Percentiles rank a stretch among this genome's conserved stretches.
phyloP scores from a whole-genome alignment of 2,888 invertebrate genomes.

The Dorcus hopei region DNA sequence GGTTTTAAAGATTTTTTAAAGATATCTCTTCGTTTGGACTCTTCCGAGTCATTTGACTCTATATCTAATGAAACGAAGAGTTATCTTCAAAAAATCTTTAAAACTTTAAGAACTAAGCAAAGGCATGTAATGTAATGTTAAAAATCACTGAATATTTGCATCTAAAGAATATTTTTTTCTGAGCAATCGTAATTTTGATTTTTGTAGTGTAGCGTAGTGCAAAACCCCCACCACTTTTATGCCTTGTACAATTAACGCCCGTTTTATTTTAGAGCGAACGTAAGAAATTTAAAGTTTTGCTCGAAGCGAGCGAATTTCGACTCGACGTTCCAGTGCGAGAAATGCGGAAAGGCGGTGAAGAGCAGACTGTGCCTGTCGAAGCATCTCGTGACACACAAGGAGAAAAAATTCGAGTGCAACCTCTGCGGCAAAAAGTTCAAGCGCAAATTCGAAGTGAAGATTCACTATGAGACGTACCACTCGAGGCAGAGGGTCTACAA shows the following conservation, averaged over 20 bases:
- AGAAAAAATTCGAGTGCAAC: slow-evolving; percentile 16
- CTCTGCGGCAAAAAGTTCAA: slow-evolving; percentile 22
- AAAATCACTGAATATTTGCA: too few species aligned
- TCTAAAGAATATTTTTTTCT: too few species aligned
- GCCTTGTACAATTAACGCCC: not conserved
- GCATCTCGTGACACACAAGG: slow-evolving; percentile 9
- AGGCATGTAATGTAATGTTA: too few species aligned
- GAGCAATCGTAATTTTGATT: too few species aligned
- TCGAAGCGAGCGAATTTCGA: not conserved
- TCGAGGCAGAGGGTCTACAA: slow-evolving; percentile 12
- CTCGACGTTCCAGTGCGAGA: not conserved
- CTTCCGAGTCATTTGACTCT: too few species aligned
- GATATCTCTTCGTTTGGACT: too few species aligned
- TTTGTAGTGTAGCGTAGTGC: too few species aligned
- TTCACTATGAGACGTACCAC: slow-evolving; percentile 33
- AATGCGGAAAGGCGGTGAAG: slow-evolving; percentile 11
- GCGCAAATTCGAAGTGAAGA: slow-evolving; percentile 39
- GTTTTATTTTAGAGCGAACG: not conserved
- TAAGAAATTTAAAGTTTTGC: not conserved
- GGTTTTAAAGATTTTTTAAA: too few species aligned
- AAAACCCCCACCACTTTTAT: too few species aligned
- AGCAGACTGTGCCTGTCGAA: slow-evolving; percentile 4
- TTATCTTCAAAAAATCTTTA: too few species aligned
- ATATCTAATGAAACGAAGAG: too few species aligned
- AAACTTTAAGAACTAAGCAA: too few species aligned